These are phyloP conservation scores for Phoxinus phoxinus DNA, from an alignment of 2,113 vertebrate genomes.

Conservation along the genomic window DNA sequence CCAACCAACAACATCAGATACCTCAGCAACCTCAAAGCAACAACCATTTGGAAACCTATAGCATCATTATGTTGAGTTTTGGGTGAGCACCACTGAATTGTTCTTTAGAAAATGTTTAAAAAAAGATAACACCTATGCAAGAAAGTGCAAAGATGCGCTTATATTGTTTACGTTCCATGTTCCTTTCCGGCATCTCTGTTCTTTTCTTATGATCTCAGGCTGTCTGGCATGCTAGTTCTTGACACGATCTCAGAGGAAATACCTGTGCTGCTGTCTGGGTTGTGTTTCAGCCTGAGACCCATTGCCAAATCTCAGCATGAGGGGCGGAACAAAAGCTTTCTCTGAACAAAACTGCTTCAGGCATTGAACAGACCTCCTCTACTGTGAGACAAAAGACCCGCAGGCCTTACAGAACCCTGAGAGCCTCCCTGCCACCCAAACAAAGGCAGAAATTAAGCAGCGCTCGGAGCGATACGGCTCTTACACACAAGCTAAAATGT, in stretches of 20 bases:
- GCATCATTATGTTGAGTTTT: background rate
- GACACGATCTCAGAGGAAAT: conserved; percentile 55
- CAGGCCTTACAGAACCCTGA: conserved; percentile 71
- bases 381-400: conserved; percentile 74
- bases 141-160: background rate
- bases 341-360: conserved; percentile 67
- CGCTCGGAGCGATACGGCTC: conserved; percentile 71
- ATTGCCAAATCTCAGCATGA: conserved; percentile 69
- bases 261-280: conserved; percentile 60
- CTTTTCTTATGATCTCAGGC: background rate
- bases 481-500: conserved; percentile 69
- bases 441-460: conserved; percentile 78
- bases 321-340: conserved; percentile 60
- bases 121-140: background rate
- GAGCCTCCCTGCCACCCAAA: conserved; percentile 71
- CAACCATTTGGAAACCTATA: background rate
- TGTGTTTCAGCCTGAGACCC: conserved; percentile 68
- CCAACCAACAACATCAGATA: background rate
- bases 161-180: background rate
- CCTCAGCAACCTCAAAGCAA: background rate
- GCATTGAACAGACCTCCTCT: conserved; percentile 66
- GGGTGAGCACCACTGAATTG: background rate
- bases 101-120: background rate
- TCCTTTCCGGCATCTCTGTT: background rate
- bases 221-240: conserved; percentile 39